Evolutionary conservation across 2,888 invertebrate species (phyloP).

Genomic region (Aphidius colemani): DNA sequence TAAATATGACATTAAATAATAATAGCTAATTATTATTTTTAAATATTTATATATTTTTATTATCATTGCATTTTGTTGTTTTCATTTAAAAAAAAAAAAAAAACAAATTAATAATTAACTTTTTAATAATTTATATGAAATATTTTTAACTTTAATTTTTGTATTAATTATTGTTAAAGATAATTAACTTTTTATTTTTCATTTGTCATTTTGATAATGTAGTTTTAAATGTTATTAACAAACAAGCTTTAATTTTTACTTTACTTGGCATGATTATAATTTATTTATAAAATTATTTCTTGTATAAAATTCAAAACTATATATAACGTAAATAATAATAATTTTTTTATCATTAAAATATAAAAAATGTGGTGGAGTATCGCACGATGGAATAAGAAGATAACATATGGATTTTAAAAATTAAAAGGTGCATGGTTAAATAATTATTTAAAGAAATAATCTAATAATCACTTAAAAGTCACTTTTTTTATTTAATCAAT

Average conservation of each 20-base stretch:
- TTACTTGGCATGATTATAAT: not conserved
- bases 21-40: conserved; percentile 29
- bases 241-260: not conserved
- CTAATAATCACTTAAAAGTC: no score
- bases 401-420: conserved; percentile 20
- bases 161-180: no score
- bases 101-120: not conserved
- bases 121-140: no score
- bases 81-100: no score
- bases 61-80: conserved; percentile 4
- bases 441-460: not conserved
- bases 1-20: conserved; percentile 42
- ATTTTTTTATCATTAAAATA: not conserved
- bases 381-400: conserved; percentile 31
- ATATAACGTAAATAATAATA: no score
- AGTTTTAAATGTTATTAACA: not conserved
- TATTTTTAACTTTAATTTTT: no score
- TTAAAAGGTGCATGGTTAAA: conserved; percentile 33
- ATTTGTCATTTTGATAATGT: conserved; percentile 19
- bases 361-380: conserved; percentile 34
- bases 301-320: no score
- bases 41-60: conserved; percentile 16
- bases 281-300: not conserved
- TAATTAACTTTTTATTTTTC: no score
- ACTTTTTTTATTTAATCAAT: no score